Conservation (phyloP, 2,113 vertebrate genomes). For the mouse (Mus musculus) region GRCm39 chr7:120488501-120489000, state of each 20-base stretch:
- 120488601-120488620: background rate
- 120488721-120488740: background rate
- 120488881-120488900: constrained; percentile 64
- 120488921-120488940: constrained; percentile 89
- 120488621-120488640: background rate
- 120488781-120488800: background rate
- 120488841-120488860: background rate
- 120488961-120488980: constrained; percentile 94
- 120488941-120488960: constrained; percentile 97
- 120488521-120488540: background rate
- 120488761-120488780: background rate
- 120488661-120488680: background rate
- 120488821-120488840: background rate
- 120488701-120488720: background rate
- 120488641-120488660: background rate
- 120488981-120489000: background rate
- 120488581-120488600: background rate
- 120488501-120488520: background rate
- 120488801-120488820: too few species aligned
- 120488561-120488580: background rate
- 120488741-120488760: too few species aligned
- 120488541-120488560: background rate
- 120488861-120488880: background rate
- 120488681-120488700: background rate
- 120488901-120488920: constrained; percentile 88